A percentile compares a stretch with the other conserved stretches of the same genome.
phyloP scores from a whole-genome alignment of 2,113 vertebrate species.

The Amblyopsis rosae region DNA sequence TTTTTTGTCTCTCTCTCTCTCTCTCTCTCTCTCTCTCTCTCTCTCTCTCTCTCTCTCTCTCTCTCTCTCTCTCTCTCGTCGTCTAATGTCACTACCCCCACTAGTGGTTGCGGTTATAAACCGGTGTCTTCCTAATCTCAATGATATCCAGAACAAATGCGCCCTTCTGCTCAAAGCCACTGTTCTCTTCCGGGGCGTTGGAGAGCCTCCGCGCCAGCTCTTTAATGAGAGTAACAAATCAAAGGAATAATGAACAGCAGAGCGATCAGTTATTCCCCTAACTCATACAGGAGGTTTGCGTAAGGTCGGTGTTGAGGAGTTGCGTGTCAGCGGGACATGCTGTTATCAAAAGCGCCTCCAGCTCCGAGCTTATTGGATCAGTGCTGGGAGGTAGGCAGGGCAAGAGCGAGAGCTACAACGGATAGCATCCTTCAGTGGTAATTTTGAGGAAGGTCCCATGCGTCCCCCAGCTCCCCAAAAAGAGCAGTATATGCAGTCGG shows the following conservation, averaged over 20 bases:
- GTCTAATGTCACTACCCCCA: slow-evolving; percentile 24
- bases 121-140: slow-evolving; percentile 46
- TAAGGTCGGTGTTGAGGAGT: slow-evolving; percentile 24
- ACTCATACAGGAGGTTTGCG: slow-evolving; percentile 53
- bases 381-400: slow-evolving; percentile 40
- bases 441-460: slow-evolving; percentile 55
- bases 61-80: not conserved
- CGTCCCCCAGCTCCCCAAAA: not conserved
- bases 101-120: slow-evolving; percentile 34
- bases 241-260: slow-evolving; percentile 64
- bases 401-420: slow-evolving; percentile 35
- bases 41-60: slow-evolving; percentile 12
- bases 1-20: not conserved
- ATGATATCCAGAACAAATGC: slow-evolving; percentile 52
- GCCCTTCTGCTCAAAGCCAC: slow-evolving; percentile 38
- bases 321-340: slow-evolving; percentile 37
- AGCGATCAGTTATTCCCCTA: slow-evolving; percentile 66
- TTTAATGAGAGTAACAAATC: slow-evolving; percentile 67
- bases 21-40: not conserved
- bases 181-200: slow-evolving; percentile 31
- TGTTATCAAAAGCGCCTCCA: slow-evolving; percentile 56
- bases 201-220: slow-evolving; percentile 30
- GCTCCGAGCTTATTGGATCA: slow-evolving; percentile 63
- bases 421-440: slow-evolving; percentile 48
- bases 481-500: slow-evolving; percentile 39